These are phyloP conservation scores for Paramisgurnus dabryanus DNA, from an alignment of 2,113 vertebrate species.

Conservation along the genomic window DNA sequence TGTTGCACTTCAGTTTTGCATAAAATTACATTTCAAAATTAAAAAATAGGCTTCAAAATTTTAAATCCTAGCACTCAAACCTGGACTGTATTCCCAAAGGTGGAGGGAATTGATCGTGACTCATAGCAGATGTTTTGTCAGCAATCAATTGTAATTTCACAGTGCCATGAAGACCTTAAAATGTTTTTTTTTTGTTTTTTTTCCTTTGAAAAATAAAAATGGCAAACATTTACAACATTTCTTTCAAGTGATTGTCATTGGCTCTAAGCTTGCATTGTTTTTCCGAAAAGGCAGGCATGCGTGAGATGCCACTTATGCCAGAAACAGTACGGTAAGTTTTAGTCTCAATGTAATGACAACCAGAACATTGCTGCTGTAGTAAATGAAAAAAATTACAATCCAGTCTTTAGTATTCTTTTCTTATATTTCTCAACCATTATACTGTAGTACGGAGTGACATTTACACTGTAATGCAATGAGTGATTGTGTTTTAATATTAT, in stretches of 20 bases:
- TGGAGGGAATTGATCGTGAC: not conserved
- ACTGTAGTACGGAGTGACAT: too few relatives aligned
- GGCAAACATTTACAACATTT: not conserved
- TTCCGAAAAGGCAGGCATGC: slow-evolving; percentile 13
- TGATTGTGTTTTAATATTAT: not conserved
- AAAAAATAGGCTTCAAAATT: not conserved
- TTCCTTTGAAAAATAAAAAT: too few relatives aligned
- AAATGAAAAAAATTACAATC: not conserved
- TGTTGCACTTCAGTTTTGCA: slow-evolving; percentile 18
- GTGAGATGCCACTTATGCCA: not conserved
- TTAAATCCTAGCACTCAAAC: slow-evolving; percentile 4
- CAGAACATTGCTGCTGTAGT: not conserved
- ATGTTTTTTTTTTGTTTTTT: not conserved
- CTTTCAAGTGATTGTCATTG: not conserved
- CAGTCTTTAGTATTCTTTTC: not conserved
- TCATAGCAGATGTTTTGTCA: slow-evolving; percentile 44
- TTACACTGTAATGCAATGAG: too few relatives aligned
- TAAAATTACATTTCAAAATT: slow-evolving; percentile 30
- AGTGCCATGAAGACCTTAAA: not conserved
- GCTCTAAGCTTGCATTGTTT: slow-evolving; percentile 3
- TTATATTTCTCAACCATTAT: not conserved
- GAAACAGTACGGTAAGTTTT: not conserved
- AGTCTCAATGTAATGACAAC: not conserved
- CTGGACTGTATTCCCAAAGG: not conserved
- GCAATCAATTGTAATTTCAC: slow-evolving; percentile 4